Evolutionary conservation across 2,797 vertebrate genomes (phyloP), one percentile per base, ranked within the genome.

Genomic region (Sebastes variabilis): DNA sequence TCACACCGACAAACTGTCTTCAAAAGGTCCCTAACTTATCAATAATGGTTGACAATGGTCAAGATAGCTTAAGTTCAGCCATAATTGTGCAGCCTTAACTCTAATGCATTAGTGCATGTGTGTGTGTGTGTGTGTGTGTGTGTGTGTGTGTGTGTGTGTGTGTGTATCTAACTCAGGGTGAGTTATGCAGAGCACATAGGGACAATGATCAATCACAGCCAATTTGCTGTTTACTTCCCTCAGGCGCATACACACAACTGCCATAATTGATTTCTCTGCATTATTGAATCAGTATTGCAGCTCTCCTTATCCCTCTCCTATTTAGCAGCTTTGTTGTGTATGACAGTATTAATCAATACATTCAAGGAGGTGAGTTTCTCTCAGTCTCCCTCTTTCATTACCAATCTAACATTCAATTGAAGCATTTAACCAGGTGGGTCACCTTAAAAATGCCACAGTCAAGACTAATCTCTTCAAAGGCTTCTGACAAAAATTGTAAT

Each of bases 251-350:
- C 60, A 72, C 78, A 72, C 60, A 73, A 29, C 74, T 36, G 67
- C 22, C 24, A 55, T 75, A 68, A 75, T 72, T 86, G 79, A 84
- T 84, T 80, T 67, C 67, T 72, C n/a, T 18, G 2, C 46, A 49
- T 67, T 30, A 27, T 86, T 66, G 79, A 82, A 84, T 86, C 76
- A 66, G 30, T 20, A 2, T 24, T 20, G 58, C 52, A 18, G 25
- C 68, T 66, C 22, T 24, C 3, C 24, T 30, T 1, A 6, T 27
- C 3, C 29, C 22, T 8, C 13, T 10, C 5, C 29, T 27, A 1
- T 52, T 56, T 5, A 54, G 18, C 58, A 54, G 42, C 49, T 72
- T 10, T 65, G 11, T 62, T 52, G 42, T 29, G 36, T 36, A 12
- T 60, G 59, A 46, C 42, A 38, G 34, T 30, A 14, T 66, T 61